Evolutionary conservation across 2,888 invertebrate genomes (phyloP).

Genomic region (Archaeoteleia sp.): DNA sequence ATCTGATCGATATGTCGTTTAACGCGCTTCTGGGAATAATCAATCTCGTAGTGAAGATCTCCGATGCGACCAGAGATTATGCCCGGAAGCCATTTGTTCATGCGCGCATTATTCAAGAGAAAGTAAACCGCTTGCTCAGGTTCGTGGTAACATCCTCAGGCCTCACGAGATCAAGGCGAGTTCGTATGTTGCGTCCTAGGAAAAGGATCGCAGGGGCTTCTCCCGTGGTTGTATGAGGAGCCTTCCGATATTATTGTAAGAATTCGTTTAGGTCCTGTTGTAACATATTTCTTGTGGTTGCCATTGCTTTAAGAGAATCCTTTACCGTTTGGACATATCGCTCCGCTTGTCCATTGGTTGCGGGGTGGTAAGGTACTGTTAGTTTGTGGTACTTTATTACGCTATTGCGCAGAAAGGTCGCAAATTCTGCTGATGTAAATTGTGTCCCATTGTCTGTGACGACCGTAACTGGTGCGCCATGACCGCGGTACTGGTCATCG

Average conservation of each 20-base stretch:
- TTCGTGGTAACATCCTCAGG: constrained; percentile 3
- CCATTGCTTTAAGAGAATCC: constrained; percentile 18
- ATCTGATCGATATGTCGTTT: constrained; percentile 20
- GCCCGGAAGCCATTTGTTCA: constrained; percentile 37
- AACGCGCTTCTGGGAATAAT: background rate
- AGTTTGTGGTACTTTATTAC: constrained; percentile 28
- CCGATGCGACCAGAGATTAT: constrained; percentile 12
- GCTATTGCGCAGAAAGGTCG: constrained; percentile 14
- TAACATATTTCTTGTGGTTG: constrained; percentile 1
- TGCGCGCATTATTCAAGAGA: constrained; percentile 20
- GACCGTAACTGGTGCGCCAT: constrained; percentile 33
- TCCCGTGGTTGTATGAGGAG: constrained; percentile 48
- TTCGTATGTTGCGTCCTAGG: constrained; percentile 46
- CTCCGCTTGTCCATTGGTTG: constrained; percentile 35
- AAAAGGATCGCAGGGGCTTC: constrained; percentile 53
- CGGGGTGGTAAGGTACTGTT: constrained; percentile 30
- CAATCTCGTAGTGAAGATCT: constrained; percentile 37
- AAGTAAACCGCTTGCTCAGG: constrained; percentile 34
- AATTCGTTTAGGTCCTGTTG: background rate
- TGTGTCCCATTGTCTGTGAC: constrained; percentile 43
- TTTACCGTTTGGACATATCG: constrained; percentile 28
- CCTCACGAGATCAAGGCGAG: constrained; percentile 43
- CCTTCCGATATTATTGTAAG: background rate
- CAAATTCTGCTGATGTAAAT: constrained; percentile 41
- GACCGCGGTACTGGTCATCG: background rate